A percentile compares a stretch with the other conserved stretches of the same genome.
These are phyloP conservation scores for Drosophila acutilabella DNA, from an alignment of 2,888 invertebrate genomes.

Conservation along the genomic window DNA sequence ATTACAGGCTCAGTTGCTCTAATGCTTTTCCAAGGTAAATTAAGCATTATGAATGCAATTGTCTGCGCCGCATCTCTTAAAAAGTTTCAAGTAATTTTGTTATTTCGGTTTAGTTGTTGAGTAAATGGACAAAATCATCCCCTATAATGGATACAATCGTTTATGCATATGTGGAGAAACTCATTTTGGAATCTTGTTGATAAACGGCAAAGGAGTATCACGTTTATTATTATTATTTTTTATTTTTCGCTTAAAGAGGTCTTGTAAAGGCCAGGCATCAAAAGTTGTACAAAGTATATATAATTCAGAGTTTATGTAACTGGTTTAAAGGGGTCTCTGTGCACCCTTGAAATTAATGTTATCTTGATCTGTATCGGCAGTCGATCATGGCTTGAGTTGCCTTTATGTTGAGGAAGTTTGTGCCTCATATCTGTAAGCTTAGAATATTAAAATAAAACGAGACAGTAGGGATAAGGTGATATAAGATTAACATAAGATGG, in stretches of 20 bases:
- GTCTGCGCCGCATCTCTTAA: slow-evolving; percentile 45
- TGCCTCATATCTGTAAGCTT: too few relatives aligned
- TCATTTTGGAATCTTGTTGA: not conserved
- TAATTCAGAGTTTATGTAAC: not conserved
- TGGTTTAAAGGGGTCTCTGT: not conserved
- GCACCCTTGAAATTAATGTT: not conserved
- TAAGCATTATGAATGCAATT: slow-evolving; percentile 64
- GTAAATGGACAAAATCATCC: slow-evolving; percentile 75
- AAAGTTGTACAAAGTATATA: slow-evolving; percentile 2
- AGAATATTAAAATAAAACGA: too few relatives aligned
- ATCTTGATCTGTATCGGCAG: not conserved
- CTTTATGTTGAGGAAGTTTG: not conserved
- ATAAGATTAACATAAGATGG: too few relatives aligned
- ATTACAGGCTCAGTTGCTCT: slow-evolving; percentile 39
- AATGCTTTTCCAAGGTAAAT: slow-evolving; percentile 49
- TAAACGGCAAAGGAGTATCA: not conserved
- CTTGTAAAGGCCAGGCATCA: not conserved
- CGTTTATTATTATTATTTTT: slow-evolving; percentile 5
- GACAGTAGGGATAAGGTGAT: too few relatives aligned
- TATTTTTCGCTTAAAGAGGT: not conserved
- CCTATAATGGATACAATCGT: slow-evolving; percentile 25
- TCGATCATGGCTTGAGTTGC: not conserved
- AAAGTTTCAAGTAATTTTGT: slow-evolving; percentile 69
- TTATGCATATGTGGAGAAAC: slow-evolving; percentile 21
- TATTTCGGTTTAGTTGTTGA: slow-evolving; percentile 79